Conservation (phyloP, 2,888 invertebrate species). For the Fabriciana adippe region DNA sequence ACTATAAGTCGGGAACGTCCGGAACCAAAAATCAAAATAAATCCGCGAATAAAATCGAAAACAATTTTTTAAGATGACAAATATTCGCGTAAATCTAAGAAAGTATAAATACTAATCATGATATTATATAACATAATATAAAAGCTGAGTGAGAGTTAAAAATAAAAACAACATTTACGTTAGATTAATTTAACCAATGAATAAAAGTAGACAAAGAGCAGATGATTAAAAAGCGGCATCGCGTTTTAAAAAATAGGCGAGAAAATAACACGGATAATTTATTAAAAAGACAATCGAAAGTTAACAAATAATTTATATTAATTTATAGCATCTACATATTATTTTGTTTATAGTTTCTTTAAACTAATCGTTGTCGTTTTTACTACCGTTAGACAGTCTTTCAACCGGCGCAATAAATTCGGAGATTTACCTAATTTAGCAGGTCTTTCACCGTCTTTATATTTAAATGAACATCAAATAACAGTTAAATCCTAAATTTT, state of each 20-base stretch:
- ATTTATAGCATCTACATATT: slow-evolving; percentile 38
- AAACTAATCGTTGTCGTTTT: slow-evolving; percentile 40
- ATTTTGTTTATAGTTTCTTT: slow-evolving; percentile 37
- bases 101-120: too few species aligned
- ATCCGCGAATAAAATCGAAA: too few species aligned
- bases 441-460: slow-evolving; percentile 55
- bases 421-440: slow-evolving; percentile 62
- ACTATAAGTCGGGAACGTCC: too few species aligned
- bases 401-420: slow-evolving; percentile 57
- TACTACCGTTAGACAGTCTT: slow-evolving; percentile 48
- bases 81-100: too few species aligned
- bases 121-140: too few species aligned
- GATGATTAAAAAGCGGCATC: slow-evolving; percentile 15
- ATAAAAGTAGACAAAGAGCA: not conserved
- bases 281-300: slow-evolving; percentile 39
- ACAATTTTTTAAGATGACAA: too few species aligned
- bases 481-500: slow-evolving; percentile 26
- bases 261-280: slow-evolving; percentile 23
- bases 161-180: too few species aligned
- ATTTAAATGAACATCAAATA: slow-evolving; percentile 35
- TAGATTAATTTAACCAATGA: too few species aligned
- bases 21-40: too few species aligned
- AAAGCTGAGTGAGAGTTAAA: too few species aligned
- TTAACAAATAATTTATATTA: slow-evolving; percentile 28
- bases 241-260: slow-evolving; percentile 1